These are phyloP conservation scores for Carduelis carduelis DNA, from an alignment of 2,797 vertebrate genomes.

Conservation along the genomic window DNA sequence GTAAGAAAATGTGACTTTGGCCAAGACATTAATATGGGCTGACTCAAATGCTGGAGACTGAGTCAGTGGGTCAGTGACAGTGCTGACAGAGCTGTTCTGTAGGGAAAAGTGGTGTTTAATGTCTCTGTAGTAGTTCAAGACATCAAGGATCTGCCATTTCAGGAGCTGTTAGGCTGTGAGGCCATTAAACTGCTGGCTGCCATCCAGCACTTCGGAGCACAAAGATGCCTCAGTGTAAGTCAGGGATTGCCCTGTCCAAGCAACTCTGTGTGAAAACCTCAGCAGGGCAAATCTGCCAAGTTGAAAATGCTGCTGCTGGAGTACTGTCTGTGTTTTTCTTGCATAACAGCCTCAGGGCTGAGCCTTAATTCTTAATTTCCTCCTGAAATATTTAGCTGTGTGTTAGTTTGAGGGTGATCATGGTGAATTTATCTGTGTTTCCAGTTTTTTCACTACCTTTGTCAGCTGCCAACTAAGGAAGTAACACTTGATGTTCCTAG, in stretches of 20 bases:
- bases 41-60: not conserved
- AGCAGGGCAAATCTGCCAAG: not conserved
- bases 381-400: not conserved
- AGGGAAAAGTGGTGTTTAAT: not conserved
- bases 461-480: not conserved
- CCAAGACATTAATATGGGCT: not conserved
- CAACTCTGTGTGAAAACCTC: not conserved
- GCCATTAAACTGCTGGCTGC: not conserved
- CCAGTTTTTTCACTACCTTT: not conserved
- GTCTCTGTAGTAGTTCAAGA: not conserved
- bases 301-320: not conserved
- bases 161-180: not conserved
- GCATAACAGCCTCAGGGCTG: not conserved
- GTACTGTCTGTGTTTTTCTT: not conserved
- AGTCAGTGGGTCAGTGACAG: not conserved
- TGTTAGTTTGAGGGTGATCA: not conserved
- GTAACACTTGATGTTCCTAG: not conserved
- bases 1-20: not conserved
- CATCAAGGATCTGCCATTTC: not conserved
- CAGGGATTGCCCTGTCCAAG: not conserved
- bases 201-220: not conserved
- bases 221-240: not conserved
- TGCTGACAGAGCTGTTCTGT: not conserved
- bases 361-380: slow-evolving; percentile 12
- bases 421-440: not conserved